A percentile compares a stretch with the other conserved stretches of the same genome.
These are phyloP conservation scores for Oxyteleia sp. DNA, from an alignment of 2,888 invertebrate genomes.

Conservation along the genomic window DNA sequence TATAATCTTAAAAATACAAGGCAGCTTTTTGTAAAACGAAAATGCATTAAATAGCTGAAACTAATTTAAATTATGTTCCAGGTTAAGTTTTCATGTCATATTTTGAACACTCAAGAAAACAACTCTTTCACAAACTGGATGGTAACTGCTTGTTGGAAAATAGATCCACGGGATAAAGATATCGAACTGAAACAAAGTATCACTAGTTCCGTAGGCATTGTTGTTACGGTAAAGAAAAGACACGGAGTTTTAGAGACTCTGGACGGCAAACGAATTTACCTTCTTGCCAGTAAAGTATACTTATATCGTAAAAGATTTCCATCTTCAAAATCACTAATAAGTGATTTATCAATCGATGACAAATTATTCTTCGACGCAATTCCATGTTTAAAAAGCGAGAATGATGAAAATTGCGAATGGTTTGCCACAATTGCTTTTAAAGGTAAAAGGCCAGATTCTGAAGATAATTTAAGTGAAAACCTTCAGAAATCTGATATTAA, in stretches of 20 bases:
- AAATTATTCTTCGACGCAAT: slow-evolving; percentile 79
- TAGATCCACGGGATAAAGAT: slow-evolving; percentile 31
- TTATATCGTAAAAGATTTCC: slow-evolving; percentile 76
- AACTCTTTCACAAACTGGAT: slow-evolving; percentile 70
- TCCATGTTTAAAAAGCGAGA: slow-evolving; percentile 79
- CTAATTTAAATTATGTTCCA: slow-evolving; percentile 26
- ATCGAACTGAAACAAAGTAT: slow-evolving; percentile 71
- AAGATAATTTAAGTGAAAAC: slow-evolving; percentile 2
- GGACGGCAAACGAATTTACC: slow-evolving; percentile 68
- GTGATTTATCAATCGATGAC: slow-evolving; percentile 64
- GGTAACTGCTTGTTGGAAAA: slow-evolving; percentile 72
- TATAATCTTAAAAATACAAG: too few relatives aligned
- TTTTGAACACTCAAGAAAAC: slow-evolving; percentile 60
- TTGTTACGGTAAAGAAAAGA: slow-evolving; percentile 71
- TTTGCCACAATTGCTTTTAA: slow-evolving; percentile 79
- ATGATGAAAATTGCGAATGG: slow-evolving; percentile 75
- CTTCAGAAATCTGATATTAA: neutral
- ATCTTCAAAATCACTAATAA: slow-evolving; percentile 71
- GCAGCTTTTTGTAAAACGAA: too few relatives aligned
- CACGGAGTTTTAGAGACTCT: slow-evolving; percentile 75
- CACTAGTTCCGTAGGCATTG: slow-evolving; percentile 61
- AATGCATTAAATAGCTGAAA: too few relatives aligned
- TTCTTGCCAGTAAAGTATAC: slow-evolving; percentile 78
- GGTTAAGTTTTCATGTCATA: slow-evolving; percentile 79
- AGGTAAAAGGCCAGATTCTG: slow-evolving; percentile 75